Evolutionary conservation across 1,140 invertebrate genomes (phyloP), one percentile per base, ranked within the genome.

Genomic region (Zaprionus nigranus): DNA sequence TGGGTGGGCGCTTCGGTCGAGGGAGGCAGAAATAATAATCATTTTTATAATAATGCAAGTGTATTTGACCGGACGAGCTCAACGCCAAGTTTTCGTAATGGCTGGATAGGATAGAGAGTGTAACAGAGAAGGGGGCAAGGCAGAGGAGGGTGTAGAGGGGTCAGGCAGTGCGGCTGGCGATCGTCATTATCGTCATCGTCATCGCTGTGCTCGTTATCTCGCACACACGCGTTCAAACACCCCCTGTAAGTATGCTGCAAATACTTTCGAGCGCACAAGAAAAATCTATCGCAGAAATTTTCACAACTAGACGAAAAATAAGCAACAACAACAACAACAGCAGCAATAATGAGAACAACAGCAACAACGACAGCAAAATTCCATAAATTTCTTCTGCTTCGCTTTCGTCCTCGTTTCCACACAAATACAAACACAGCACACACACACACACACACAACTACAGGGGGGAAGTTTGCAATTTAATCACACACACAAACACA

Each of bases 41-140:
- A 83, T 88, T 88, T 87, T 87, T 81, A 90, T 90, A 90, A 90
- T 90, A 90, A 86, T 82, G 82, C 86, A 90, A 90, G 86, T 90
- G 87, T 79, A 86, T 78, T 77, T 72, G 62, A 66, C 65, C 40
- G 80, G 46, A 65, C 75, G 20, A 43, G 74, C 49, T 56, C 30
- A 65, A 40, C 28, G 43, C 65, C 46, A 81, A 80, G 82, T 81
- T 78, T 79, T 57, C 57, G 51, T 53, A 70, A 69, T 65, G 36
- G n/a, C n/a, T 26, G 28, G 12, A 40, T 40, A n/a, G 38, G 13
- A n/a, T 7, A 46, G 7, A 17, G 7, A 46, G 40, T 9, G 40
- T 7, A 15, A n/a, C 6, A 3, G n/a, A 17, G 40, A 15, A 15
- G 34, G n/a, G 12, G 58, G 26, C n/a, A 22, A 4, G 12, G 22